A percentile compares a stretch with the other conserved stretches of the same genome.
phyloP scores from a whole-genome alignment of 1,140 invertebrate species.

The Drosophila burlai region DNA sequence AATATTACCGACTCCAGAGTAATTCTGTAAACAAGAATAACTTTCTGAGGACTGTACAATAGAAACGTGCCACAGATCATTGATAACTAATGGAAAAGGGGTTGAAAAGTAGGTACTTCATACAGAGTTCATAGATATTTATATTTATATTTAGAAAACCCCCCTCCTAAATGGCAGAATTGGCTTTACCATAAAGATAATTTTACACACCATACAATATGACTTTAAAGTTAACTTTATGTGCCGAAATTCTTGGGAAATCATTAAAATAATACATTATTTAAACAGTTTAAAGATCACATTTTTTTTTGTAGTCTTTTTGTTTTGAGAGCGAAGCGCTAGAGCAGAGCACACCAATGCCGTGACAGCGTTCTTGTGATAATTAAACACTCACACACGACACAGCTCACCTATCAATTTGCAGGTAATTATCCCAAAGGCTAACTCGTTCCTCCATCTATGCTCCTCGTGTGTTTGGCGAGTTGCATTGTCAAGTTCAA shows the following conservation, averaged over 20 bases:
- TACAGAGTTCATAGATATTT: neutral
- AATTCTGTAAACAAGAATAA: neutral
- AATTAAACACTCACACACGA: conserved; percentile 15
- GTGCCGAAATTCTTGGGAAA: neutral
- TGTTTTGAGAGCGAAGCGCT: neutral
- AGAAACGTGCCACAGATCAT: neutral
- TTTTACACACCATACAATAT: too few species aligned
- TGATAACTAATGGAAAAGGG: neutral
- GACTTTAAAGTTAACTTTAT: neutral
- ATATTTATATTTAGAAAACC: neutral
- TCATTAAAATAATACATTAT: neutral
- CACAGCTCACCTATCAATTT: conserved; percentile 26
- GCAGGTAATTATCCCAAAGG: conserved; percentile 40
- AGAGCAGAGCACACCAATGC: neutral
- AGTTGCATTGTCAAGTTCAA: conserved; percentile 77
- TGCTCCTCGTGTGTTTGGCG: conserved; percentile 33
- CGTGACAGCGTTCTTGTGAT: conserved; percentile 22
- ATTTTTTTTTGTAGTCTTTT: neutral
- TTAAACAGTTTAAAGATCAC: neutral
- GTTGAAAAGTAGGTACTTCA: neutral
- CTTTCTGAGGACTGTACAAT: neutral
- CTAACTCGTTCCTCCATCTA: conserved; percentile 35
- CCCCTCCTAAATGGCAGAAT: neutral
- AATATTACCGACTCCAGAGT: neutral
- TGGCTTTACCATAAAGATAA: too few species aligned